Evolutionary conservation across 1,140 invertebrate species (phyloP).

Genomic region (Orius insidiosus): DNA sequence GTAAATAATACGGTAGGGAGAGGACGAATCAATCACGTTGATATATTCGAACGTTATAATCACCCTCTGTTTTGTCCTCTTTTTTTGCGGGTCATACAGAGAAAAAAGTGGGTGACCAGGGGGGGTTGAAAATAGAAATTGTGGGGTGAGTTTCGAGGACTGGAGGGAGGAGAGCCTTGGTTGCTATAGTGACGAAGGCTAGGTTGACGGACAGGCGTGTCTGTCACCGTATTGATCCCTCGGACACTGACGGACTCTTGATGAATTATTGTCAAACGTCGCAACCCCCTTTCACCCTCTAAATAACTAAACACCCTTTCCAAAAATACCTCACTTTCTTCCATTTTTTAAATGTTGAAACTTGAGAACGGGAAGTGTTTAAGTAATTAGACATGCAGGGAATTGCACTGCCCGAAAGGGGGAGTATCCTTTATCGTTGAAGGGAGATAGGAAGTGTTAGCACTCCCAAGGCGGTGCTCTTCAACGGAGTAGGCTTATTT

Average conservation of each 20-base stretch:
- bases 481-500: conserved; percentile 4
- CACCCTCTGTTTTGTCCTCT: too few species aligned
- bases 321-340: too few species aligned
- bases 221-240: conserved; percentile 11
- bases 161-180: conserved; percentile 6
- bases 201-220: conserved; percentile 11
- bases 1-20: too few species aligned
- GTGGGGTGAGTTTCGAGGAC: too few species aligned
- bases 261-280: conserved; percentile 10
- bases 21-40: too few species aligned
- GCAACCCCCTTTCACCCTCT: too few species aligned
- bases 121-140: too few species aligned
- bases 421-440: conserved; percentile 5
- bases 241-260: conserved; percentile 10
- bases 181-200: conserved; percentile 8
- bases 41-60: too few species aligned
- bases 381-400: conserved; percentile 11
- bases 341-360: too few species aligned
- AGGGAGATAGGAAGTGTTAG: conserved; percentile 6
- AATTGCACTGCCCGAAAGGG: neutral
- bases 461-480: conserved; percentile 8
- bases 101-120: too few species aligned
- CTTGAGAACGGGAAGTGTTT: conserved; percentile 2
- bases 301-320: too few species aligned
- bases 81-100: too few species aligned